Evolutionary conservation across 2,113 vertebrate species (phyloP).

Genomic region (Tragelaphus strepsiceros): DNA sequence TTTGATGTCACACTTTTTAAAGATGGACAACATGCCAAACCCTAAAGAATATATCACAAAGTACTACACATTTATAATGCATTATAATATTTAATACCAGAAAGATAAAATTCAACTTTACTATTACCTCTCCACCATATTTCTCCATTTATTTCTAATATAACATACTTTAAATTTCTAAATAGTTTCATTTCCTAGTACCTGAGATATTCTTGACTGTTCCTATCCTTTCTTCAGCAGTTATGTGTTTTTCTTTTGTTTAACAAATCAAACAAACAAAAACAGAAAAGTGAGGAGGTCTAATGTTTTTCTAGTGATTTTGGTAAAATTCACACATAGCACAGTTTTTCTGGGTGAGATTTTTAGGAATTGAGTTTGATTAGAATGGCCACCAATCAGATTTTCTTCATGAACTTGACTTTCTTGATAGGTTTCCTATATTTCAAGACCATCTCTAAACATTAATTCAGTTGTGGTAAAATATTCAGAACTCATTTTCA

Average conservation of each 20-base stretch:
- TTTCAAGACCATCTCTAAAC: neutral
- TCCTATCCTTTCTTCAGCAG: neutral
- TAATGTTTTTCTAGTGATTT: neutral
- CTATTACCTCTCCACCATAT: neutral
- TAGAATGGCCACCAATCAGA: neutral
- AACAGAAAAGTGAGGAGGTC: neutral
- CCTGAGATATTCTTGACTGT: neutral
- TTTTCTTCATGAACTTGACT: neutral
- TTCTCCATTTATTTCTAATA: neutral
- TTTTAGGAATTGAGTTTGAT: neutral
- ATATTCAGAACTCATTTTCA: neutral
- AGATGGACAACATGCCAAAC: neutral
- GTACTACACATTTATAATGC: neutral
- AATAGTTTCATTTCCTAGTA: neutral
- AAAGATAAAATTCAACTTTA: neutral
- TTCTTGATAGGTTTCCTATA: neutral
- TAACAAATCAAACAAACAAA: neutral
- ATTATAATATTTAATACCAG: neutral
- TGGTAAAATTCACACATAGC: neutral
- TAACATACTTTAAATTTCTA: neutral
- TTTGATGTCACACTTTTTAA: slow-evolving; percentile 47
- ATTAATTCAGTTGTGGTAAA: neutral
- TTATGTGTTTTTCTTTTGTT: neutral
- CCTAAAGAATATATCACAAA: slow-evolving; percentile 46
- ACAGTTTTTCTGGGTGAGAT: neutral